Evolutionary conservation across 30 jellyfish, hydroid and myxozoan species (phyloP), one percentile per base, ranked within the genome.

Genomic region (Morbakka virulenta): DNA sequence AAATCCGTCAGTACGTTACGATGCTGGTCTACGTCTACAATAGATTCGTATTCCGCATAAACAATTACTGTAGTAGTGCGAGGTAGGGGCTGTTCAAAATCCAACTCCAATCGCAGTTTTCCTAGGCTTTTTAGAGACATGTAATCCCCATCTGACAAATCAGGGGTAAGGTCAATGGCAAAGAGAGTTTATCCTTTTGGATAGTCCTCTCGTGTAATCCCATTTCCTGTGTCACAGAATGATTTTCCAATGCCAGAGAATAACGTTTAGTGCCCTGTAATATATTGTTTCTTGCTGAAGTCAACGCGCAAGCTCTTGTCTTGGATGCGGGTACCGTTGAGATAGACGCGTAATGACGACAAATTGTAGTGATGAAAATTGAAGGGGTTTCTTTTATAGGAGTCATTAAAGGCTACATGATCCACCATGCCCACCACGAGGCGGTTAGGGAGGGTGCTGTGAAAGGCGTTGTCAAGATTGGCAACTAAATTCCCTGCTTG

Each of bases 361-460:
- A 41, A 41, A 41, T 41, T 12, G 17, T 2, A 2, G 25, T 64
- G 84, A 29, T 2, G 47, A 29, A 79, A 79, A 26, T 79, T 34
- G 65, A 79, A 79, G 1, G 84, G 84, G 71, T 77, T 77, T 47
- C 28, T 21, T 1, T 76, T 53, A 17, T 9, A 13, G 2, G 14
- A 13, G 31, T 70, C 88, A 61, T 62, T 76, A 63, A 11, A 76
- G 1, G 88, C 69, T 14, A 47, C 28, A 35, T 74, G 52, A 27
- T 52, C 48, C 0, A 74, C 76, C 24, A 74, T 6, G 32, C 76
- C 86, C 52, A 52, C 35, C 23, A 74, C 52, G 2, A 74, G 9
- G 20, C 86, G 29, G 78, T 57, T 76, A 31, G 82, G 82, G 2
- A 76, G 4, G 20, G 61, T 62, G 23, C 88, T 80, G 26, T 33